These are phyloP conservation scores for Virgularia gustaviana DNA, from an alignment of 92 coral and sea anemone species.

Conservation along the genomic window DNA sequence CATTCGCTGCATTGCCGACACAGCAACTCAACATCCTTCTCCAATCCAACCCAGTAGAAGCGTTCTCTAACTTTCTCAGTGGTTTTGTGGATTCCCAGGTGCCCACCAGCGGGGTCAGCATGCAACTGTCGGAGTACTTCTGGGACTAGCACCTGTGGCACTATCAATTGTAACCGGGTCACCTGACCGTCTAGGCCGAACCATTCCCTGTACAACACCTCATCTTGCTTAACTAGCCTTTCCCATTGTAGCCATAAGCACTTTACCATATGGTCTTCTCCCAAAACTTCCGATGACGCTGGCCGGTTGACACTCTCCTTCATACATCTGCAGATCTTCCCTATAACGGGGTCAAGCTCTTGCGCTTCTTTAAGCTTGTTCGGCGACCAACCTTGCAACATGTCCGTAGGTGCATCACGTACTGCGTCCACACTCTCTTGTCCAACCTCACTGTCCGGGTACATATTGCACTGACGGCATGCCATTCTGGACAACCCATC, in stretches of 20 bases:
- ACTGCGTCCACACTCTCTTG: no score
- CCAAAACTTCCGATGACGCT: neutral
- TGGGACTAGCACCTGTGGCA: conserved; percentile 4
- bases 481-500: neutral
- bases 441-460: no score
- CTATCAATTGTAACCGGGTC: conserved; percentile 4
- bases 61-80: conserved; percentile 18
- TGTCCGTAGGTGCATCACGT: no score
- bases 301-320: conserved; percentile 5
- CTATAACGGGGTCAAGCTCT: conserved; percentile 18
- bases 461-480: neutral
- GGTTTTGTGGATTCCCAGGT: conserved; percentile 33
- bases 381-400: neutral
- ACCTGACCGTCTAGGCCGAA: neutral
- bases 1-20: conserved; percentile 22
- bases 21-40: conserved; percentile 18
- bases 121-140: conserved; percentile 20
- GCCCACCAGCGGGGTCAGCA: conserved; percentile 25
- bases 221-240: conserved; percentile 1
- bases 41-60: conserved; percentile 27
- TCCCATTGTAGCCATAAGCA: conserved; percentile 30
- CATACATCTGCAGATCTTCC: neutral
- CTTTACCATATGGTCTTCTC: neutral
- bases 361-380: neutral
- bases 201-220: conserved; percentile 14